Conservation (phyloP, 2,797 vertebrate species). For the Tympanoctomys barrerae region DNA sequence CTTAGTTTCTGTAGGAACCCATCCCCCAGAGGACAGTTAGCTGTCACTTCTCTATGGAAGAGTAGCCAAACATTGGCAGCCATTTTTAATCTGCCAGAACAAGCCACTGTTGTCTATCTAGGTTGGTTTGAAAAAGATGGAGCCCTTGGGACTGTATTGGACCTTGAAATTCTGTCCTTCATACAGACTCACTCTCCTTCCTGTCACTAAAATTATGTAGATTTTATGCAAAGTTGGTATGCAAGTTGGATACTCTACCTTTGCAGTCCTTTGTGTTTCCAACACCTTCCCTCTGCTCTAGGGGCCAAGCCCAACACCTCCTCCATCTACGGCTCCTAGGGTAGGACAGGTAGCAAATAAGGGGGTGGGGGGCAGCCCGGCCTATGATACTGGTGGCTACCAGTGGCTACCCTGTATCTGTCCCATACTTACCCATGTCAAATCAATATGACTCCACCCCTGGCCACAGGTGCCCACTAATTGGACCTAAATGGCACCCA, state of each 20-base stretch:
- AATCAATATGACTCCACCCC: neutral
- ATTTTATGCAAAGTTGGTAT: neutral
- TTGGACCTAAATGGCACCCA: fast-evolving
- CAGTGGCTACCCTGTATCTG: neutral
- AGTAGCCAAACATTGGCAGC: neutral
- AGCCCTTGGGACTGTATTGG: neutral
- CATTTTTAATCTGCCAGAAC: neutral
- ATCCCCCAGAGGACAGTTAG: neutral
- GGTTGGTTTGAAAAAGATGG: neutral
- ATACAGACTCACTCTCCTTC: neutral
- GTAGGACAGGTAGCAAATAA: too few relatives aligned
- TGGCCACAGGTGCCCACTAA: neutral
- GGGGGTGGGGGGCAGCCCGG: fast-evolving
- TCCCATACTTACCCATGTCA: neutral
- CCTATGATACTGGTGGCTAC: too few relatives aligned
- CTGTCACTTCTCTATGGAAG: neutral
- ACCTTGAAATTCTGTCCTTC: neutral
- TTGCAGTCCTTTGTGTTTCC: neutral
- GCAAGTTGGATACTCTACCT: neutral
- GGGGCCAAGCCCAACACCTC: neutral
- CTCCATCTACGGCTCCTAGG: neutral
- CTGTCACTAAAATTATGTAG: neutral
- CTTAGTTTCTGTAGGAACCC: neutral
- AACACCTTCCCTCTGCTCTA: neutral
- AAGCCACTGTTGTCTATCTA: neutral